Evolutionary conservation across 2,888 invertebrate species (phyloP), one percentile per base, ranked within the genome.

Genomic region (Serrognathus titanus): DNA sequence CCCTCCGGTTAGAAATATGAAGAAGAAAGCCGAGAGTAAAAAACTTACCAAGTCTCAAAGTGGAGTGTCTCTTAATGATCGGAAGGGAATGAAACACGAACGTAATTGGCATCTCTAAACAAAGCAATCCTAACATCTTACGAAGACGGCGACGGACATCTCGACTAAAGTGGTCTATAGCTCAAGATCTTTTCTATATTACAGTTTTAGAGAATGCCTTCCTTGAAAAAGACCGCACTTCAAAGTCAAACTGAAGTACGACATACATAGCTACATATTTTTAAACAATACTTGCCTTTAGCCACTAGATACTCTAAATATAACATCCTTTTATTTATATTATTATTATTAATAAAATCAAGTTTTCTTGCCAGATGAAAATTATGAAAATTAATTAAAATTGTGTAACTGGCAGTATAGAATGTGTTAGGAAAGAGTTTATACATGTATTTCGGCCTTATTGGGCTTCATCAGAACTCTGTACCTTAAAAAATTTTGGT

Each of bases 91-190:
- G 63, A 62, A 61, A 65, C 64, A 67, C 61, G 63, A 65, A 63
- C 61, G 63, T 70, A 70, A 70, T 69, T 70, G 68, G 68, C 63
- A 66, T 64, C 64, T 66, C 64, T 64, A 65, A 66, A 66, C 64
- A 67, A 66, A 63, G 65, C 61, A 60, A 55, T 53, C 35, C 53
- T 53, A 57, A 61, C 63, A 63, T 63, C 63, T 63, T 64, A 63
- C 57, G 54, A 62, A 61, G 62, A 63, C 61, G 60, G 48, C 55
- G 61, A 56, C 59, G 60, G 53, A 49, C 58, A 55, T 52, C 53
- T 60, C 55, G 52, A 58, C 53, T 58, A 55, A 48, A 60, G 60
- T 60, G 60, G 60, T 60, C 60, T 60, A 58, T 55, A 55, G 53
- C 58, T 54, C 51, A 48, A 53, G 55, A 55, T 58, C 51, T 58